These are phyloP conservation scores for Drosophila ironensis DNA, from an alignment of 1,140 invertebrate species.

Conservation along the genomic window DNA sequence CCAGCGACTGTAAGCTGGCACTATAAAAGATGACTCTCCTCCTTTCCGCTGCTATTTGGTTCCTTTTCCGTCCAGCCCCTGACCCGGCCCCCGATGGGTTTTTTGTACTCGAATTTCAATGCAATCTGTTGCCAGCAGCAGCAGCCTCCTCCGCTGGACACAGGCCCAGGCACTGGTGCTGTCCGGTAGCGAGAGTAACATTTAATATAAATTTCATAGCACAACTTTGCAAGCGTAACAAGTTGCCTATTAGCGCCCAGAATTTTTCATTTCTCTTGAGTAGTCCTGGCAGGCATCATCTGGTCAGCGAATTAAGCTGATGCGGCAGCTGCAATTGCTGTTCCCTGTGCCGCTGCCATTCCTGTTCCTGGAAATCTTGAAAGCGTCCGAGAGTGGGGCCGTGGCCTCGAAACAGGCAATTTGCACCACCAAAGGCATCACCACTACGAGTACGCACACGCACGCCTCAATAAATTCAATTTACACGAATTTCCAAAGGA, in stretches of 20 bases:
- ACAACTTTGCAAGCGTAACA: slow-evolving; percentile 68
- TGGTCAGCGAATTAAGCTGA: slow-evolving; percentile 66
- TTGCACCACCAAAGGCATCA: slow-evolving; percentile 71
- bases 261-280: slow-evolving; percentile 47
- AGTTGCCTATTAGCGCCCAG: slow-evolving; percentile 59
- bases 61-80: not conserved
- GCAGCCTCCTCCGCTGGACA: slow-evolving; percentile 1
- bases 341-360: no score
- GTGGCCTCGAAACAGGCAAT: slow-evolving; percentile 58
- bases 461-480: slow-evolving; percentile 78
- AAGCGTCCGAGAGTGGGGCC: slow-evolving; percentile 29
- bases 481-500: slow-evolving; percentile 79
- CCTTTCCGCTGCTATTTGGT: slow-evolving; percentile 1
- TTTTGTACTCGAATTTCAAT: slow-evolving; percentile 63
- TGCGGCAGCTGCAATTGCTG: slow-evolving; percentile 69
- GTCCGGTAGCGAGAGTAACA: slow-evolving; percentile 25
- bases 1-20: slow-evolving; percentile 63
- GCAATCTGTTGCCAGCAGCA: slow-evolving; percentile 55
- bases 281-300: slow-evolving; percentile 35
- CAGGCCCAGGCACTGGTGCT: slow-evolving; percentile 2
- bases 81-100: not conserved
- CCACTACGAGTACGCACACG: slow-evolving; percentile 74
- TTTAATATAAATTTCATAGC: slow-evolving; percentile 70
- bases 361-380: not conserved
- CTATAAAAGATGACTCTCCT: slow-evolving; percentile 75